A percentile compares a stretch with the other conserved stretches of the same genome.
These are phyloP conservation scores for Drosophila miranda DNA, from an alignment of 1,140 invertebrate species.

Conservation along the genomic window DNA sequence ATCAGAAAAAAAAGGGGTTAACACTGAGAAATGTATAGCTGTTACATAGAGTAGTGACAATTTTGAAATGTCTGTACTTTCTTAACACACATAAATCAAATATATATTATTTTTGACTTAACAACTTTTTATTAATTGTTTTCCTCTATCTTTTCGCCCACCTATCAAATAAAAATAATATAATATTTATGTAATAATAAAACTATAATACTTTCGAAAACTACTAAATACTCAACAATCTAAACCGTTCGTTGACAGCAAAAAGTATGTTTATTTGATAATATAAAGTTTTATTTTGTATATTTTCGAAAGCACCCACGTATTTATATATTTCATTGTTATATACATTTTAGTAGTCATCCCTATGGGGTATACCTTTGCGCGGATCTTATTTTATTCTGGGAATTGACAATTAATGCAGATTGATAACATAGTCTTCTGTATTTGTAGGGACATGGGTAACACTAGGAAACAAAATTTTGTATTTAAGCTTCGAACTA, in stretches of 20 bases:
- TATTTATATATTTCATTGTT: too few relatives aligned
- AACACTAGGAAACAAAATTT: too few relatives aligned
- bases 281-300: slow-evolving; percentile 18
- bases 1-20: too few relatives aligned
- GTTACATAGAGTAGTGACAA: too few relatives aligned
- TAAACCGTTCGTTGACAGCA: slow-evolving; percentile 47
- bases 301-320: slow-evolving; percentile 1
- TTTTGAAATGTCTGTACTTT: too few relatives aligned
- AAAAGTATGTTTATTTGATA: slow-evolving; percentile 54
- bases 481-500: too few relatives aligned
- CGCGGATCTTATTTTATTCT: slow-evolving; percentile 4
- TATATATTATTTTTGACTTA: slow-evolving; percentile 24
- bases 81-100: neutral
- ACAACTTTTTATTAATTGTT: slow-evolving; percentile 64
- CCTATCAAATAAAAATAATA: slow-evolving; percentile 49
- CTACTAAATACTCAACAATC: slow-evolving; percentile 9
- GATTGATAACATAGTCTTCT: too few relatives aligned
- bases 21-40: too few relatives aligned
- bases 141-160: slow-evolving; percentile 66
- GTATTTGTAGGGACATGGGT: too few relatives aligned
- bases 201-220: neutral
- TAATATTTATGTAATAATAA: slow-evolving; percentile 13
- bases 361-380: too few relatives aligned
- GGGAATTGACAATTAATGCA: neutral
- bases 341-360: too few relatives aligned